Base-by-base conservation (phyloP, 2,113 vertebrate genomes). In the Spheniscus mendiculus region DNA sequence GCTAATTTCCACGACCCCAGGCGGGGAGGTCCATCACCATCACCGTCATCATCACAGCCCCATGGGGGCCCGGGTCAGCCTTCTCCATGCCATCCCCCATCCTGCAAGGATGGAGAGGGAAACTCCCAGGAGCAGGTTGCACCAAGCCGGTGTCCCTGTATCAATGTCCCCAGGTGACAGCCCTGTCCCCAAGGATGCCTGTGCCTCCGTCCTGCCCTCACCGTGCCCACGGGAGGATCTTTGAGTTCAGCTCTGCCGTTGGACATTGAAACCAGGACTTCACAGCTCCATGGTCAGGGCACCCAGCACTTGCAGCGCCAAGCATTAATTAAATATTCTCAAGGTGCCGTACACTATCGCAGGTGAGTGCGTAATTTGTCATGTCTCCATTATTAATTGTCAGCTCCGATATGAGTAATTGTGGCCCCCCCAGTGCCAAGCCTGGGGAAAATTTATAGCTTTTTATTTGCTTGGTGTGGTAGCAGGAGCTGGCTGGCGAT, bases 351-450 rank as follows among this genome's bases (percentile, higher is more conserved):
- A 40, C 8, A 0, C 14, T 17, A 5, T n/a, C 15, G 3, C 18
- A 15, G 62, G 67, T 29, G 50, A 93, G 50, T 1, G 0, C 40
- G 55, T 5, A 6, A 55, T 87, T 66, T 84, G 44, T 76, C 96
- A 91, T 6, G 56, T 74, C 94, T 81, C 65, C 70, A 2, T 89
- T 89, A 85, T 62, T 93, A 91, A 95, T 84, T 93, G 22, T 15
- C 82, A 82, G 27, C 50, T 72, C 73, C 3, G 2, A 59, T 2
- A 50, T 20, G 94, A 93, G n/a, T 45, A 74, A 91, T 47, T 1
- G 12, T 38, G n/a, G 6, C 19, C 19, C 21, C 11, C 29, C 34
- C 19, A 4, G 65, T 7, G 12, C 59, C 87, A 29, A 12, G 25
- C 42, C 42, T 8, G 0, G 1, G 47, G 69, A 78, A 79, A 87